Base-by-base conservation (phyloP, 2,113 vertebrate genomes). In the Nestor notabilis region DNA sequence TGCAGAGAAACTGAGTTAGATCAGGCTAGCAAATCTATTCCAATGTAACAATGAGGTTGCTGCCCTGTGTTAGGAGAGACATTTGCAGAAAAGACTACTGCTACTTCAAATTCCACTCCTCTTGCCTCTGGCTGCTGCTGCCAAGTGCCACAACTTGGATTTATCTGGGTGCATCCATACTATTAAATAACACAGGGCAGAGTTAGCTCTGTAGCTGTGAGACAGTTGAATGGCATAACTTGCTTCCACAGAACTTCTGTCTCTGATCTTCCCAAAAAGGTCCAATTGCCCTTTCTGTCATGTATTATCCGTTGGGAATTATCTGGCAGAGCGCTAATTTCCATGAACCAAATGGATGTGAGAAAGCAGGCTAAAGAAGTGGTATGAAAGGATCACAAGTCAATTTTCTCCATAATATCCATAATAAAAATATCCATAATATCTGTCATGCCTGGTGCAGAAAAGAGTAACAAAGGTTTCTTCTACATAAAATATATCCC, bases 291-390 rank as follows among this genome's bases (percentile, higher is more conserved):
- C 20, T 31, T 64, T 80, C 39, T 53, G 7, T 63, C 15, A 25
- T 15, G 4, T 47, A n/a, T n/a, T 68, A 53, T 44, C 31, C 43
- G 14, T 33, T 56, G 46, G 29, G 10, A 11, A 39, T 18, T 70
- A 21, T 55, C 28, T 44, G n/a, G 7, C 23, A 80, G 46, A 83
- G 31, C 35, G 19, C 4, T 91, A 24, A 71, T 75, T 71, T 83
- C 43, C 29, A 61, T 0, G 0, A 52, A 56, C 9, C 7, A 79
- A 75, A 47, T 0, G 1, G 1, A 7, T 41, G 31, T 76, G 56
- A 72, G 35, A 82, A 23, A 61, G 28, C 3, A 71, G 33, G 31
- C 16, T 82, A n/a, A 49, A 0, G 3, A 77, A 61, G 9, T 41
- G 9, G 2, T 69, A 21, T 14, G 33, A 20, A 75, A 83, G 7